Conservation (phyloP, 2,888 invertebrate species). For the Autographa pulchrina region DNA sequence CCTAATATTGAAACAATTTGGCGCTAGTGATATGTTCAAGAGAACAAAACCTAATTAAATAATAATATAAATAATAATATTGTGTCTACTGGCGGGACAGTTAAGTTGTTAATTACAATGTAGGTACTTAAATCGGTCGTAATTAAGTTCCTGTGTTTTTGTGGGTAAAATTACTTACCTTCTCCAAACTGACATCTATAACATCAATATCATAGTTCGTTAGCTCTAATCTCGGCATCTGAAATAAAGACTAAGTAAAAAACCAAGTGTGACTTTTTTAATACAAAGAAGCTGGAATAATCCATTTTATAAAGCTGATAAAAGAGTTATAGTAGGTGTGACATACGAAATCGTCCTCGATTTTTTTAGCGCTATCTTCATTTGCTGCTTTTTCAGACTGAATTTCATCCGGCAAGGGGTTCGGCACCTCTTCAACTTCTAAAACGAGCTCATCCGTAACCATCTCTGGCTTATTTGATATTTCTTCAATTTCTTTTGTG, state of each 20-base stretch:
- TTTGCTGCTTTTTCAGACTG: slow-evolving; percentile 19
- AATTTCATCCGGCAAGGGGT: slow-evolving; percentile 11
- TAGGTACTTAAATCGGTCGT: no score
- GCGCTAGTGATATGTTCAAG: no score
- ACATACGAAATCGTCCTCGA: slow-evolving; percentile 53
- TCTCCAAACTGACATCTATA: slow-evolving; percentile 71
- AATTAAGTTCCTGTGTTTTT: no score
- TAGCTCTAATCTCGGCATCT: slow-evolving; percentile 79
- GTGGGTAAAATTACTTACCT: slow-evolving; percentile 64
- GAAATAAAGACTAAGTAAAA: slow-evolving; percentile 44
- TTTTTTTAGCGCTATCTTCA: slow-evolving; percentile 26
- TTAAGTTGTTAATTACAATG: no score
- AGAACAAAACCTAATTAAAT: no score
- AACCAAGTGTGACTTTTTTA: background rate
- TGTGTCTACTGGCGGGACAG: no score
- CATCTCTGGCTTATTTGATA: slow-evolving; percentile 25
- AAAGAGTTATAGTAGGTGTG: background rate
- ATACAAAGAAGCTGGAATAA: background rate
- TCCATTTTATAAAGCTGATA: background rate
- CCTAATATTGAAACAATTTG: no score
- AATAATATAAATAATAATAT: no score
- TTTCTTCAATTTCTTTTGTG: slow-evolving; percentile 57
- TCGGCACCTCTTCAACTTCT: slow-evolving; percentile 18
- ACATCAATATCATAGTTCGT: slow-evolving; percentile 71
- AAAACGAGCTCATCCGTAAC: slow-evolving; percentile 22